These are phyloP conservation scores for Chalcis sispes DNA, from an alignment of 2,888 invertebrate genomes.

Conservation along the genomic window DNA sequence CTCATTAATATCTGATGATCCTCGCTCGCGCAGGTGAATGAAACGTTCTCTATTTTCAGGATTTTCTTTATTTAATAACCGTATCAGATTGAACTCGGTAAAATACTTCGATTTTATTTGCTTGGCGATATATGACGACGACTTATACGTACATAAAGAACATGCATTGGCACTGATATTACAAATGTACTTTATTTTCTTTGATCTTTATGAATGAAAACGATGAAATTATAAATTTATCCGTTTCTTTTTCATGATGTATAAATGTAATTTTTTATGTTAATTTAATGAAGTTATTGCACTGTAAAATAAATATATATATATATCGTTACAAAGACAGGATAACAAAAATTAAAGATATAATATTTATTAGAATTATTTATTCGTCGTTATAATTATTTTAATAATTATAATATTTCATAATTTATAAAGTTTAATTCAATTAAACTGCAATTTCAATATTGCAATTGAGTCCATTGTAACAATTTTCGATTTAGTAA, in stretches of 20 bases:
- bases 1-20: not conserved
- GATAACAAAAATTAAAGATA: not conserved
- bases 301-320: not conserved
- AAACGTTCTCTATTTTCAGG: conserved; percentile 1
- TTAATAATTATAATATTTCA: not conserved
- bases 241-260: not conserved
- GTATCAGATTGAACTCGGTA: not conserved
- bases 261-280: not conserved
- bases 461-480: not conserved
- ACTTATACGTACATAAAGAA: no score
- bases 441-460: not conserved
- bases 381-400: not conserved
- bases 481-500: not conserved
- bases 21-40: not conserved
- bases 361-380: not conserved
- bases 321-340: not conserved
- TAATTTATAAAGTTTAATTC: not conserved
- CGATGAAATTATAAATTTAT: not conserved
- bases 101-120: not conserved
- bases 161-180: no score
- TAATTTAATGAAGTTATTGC: not conserved
- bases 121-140: no score
- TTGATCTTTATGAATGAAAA: not conserved
- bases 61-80: conserved; percentile 6
- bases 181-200: not conserved